Conservation (phyloP, 2,888 invertebrate genomes). For the Caenorhabditis sinica region DNA sequence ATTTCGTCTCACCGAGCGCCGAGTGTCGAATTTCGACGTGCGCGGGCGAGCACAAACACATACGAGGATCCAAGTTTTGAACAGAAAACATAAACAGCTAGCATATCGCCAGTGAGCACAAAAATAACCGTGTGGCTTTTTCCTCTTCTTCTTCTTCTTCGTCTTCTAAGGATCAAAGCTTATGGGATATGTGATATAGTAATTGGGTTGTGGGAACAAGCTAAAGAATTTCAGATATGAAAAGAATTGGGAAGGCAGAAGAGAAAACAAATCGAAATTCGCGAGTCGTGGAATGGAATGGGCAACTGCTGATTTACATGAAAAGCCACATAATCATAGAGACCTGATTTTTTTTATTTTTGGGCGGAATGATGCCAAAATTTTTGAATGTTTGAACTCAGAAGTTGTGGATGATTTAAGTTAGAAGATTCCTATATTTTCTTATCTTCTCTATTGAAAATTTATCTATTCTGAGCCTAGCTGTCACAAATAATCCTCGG, state of each 20-base stretch:
- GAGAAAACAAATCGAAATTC: no score
- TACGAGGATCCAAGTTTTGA: slow-evolving; percentile 33
- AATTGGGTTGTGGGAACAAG: background rate
- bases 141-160: background rate
- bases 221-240: background rate
- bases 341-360: background rate
- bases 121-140: slow-evolving; percentile 8
- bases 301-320: background rate
- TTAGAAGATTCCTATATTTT: no score
- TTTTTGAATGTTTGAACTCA: no score
- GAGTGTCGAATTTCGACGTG: slow-evolving; percentile 60
- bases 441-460: background rate
- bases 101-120: slow-evolving; percentile 3
- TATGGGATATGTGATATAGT: background rate
- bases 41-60: slow-evolving; percentile 27
- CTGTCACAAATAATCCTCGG: slow-evolving; percentile 1
- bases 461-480: background rate
- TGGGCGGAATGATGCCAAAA: background rate
- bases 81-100: slow-evolving; percentile 49
- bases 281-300: no score
- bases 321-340: no score
- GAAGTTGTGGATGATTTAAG: no score
- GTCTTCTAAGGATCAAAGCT: background rate
- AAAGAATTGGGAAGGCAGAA: background rate
- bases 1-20: slow-evolving; percentile 39